phyloP scores from a whole-genome alignment of 92 coral and sea anemone species.

The Porites lobata region DNA sequence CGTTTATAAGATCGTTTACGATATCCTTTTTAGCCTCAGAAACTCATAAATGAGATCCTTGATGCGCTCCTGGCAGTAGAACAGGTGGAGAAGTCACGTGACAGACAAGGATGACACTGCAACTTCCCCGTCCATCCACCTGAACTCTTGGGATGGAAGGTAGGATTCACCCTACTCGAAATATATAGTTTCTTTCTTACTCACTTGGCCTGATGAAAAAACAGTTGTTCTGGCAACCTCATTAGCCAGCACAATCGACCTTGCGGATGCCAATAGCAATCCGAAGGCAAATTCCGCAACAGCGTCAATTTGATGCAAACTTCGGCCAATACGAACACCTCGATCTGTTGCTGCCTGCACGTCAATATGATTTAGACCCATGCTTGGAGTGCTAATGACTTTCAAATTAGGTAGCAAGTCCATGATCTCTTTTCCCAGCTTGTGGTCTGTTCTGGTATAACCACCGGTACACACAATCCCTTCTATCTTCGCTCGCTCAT shows the following conservation, averaged over 20 bases:
- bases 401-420: constrained; percentile 69
- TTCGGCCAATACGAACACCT: constrained; percentile 75
- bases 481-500: background rate
- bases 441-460: background rate
- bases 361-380: constrained; percentile 78
- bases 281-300: constrained; percentile 81
- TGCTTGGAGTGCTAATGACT: constrained; percentile 61
- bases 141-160: no score
- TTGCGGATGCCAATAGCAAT: constrained; percentile 80
- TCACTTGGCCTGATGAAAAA: background rate
- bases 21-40: no score
- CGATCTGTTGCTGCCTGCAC: constrained; percentile 72
- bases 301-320: constrained; percentile 31
- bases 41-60: no score
- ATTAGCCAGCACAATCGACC: constrained; percentile 62
- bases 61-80: no score
- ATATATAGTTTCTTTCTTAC: background rate
- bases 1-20: no score
- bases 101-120: no score
- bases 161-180: no score
- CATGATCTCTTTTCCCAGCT: constrained; percentile 39
- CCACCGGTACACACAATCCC: constrained; percentile 36
- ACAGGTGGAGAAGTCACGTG: no score
- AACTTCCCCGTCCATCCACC: no score
- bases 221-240: constrained; percentile 34